phyloP scores from a whole-genome alignment of 2,888 invertebrate species.

The Tineola bisselliella region DNA sequence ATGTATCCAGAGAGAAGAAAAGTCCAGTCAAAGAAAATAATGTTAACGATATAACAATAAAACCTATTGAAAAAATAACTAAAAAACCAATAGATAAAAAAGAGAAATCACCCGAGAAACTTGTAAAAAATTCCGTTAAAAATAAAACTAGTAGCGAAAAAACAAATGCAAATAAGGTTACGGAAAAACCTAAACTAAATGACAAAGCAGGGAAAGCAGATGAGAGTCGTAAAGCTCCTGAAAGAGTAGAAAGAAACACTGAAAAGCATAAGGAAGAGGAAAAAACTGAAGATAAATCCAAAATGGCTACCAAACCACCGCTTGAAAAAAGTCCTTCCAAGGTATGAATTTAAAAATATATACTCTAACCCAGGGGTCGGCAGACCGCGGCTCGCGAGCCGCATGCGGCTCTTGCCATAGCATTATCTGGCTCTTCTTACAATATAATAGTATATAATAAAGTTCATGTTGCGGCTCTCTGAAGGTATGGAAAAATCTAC shows the following conservation, averaged over 20 bases:
- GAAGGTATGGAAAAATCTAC: too few relatives aligned
- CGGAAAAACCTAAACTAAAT: conserved; percentile 17
- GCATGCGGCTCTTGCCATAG: too few relatives aligned
- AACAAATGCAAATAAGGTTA: conserved; percentile 22
- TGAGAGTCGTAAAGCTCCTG: too few relatives aligned
- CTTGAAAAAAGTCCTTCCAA: conserved; percentile 50
- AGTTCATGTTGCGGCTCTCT: too few relatives aligned
- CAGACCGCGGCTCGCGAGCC: too few relatives aligned
- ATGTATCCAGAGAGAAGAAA: conserved; percentile 19
- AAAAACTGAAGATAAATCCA: conserved; percentile 38
- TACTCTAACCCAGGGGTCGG: background rate
- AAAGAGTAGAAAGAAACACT: conserved; percentile 19
- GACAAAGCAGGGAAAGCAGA: conserved; percentile 24
- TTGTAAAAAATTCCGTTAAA: conserved; percentile 14
- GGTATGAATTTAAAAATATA: conserved; percentile 26
- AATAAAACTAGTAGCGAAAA: conserved; percentile 18
- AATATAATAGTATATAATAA: too few relatives aligned
- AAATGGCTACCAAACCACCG: conserved; percentile 59
- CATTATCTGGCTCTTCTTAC: too few relatives aligned
- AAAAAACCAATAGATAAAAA: conserved; percentile 17
- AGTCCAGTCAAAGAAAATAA: conserved; percentile 18
- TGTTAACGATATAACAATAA: background rate
- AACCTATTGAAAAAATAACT: conserved; percentile 14
- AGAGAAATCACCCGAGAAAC: conserved; percentile 18
- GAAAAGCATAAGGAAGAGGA: conserved; percentile 26